A percentile compares a stretch with the other conserved stretches of the same genome.
phyloP scores from a whole-genome alignment of 2,888 invertebrate genomes.

The Nasonia oneida region DNA sequence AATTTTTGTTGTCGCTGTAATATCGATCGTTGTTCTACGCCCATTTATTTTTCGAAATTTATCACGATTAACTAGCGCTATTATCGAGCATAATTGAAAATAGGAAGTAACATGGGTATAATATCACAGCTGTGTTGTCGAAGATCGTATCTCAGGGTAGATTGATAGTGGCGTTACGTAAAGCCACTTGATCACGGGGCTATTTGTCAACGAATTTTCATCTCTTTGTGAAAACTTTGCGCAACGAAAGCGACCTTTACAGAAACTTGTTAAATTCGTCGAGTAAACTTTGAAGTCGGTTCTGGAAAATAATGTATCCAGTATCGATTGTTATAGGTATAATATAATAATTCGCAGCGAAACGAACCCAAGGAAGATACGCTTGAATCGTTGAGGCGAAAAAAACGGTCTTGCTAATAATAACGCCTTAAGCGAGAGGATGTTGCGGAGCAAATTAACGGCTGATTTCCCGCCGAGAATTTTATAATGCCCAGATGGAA shows the following conservation, averaged over 20 bases:
- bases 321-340: conserved; percentile 40
- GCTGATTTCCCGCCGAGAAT: conserved; percentile 29
- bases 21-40: neutral
- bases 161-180: neutral
- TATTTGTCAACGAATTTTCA: neutral
- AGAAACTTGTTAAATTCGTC: neutral
- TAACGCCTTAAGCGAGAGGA: neutral
- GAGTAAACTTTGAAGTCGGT: neutral
- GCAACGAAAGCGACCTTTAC: neutral
- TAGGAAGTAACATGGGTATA: neutral
- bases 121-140: neutral
- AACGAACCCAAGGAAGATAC: conserved; percentile 27
- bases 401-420: neutral
- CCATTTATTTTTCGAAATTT: conserved; percentile 23
- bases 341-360: conserved; percentile 16
- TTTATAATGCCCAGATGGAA: neutral
- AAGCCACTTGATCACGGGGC: neutral
- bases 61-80: conserved; percentile 4
- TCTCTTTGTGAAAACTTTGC: neutral
- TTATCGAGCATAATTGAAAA: neutral
- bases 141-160: neutral
- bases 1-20: neutral
- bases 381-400: neutral
- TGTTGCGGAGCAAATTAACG: conserved; percentile 34
- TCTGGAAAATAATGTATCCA: conserved; percentile 40